Conservation (phyloP, 1,140 invertebrate species). For the Zaprionus camerounensis region DNA sequence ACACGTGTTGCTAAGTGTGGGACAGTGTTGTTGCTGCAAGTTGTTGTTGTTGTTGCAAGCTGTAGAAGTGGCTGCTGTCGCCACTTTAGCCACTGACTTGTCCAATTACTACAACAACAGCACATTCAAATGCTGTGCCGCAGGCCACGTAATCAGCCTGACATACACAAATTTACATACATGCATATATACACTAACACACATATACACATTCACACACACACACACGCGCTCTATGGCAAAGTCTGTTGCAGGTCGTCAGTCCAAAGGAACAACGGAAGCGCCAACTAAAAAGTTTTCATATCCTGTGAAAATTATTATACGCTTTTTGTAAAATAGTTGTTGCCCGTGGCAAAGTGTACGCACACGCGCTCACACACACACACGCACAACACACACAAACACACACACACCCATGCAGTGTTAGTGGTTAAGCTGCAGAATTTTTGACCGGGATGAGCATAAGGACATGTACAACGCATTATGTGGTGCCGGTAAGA, state of each 20-base stretch:
- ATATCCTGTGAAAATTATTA: slow-evolving; percentile 82
- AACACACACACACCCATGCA: background rate
- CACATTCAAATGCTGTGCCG: slow-evolving; percentile 75
- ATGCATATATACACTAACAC: slow-evolving; percentile 38
- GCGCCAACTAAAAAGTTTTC: slow-evolving; percentile 77
- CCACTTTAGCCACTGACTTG: slow-evolving; percentile 76
- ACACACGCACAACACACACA: slow-evolving; percentile 7
- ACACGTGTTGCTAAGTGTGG: slow-evolving; percentile 69
- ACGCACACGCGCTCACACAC: slow-evolving; percentile 1
- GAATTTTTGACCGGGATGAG: slow-evolving; percentile 61
- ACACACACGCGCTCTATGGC: background rate
- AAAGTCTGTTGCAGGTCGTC: slow-evolving; percentile 41
- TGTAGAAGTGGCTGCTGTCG: slow-evolving; percentile 51
- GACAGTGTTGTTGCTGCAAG: slow-evolving; percentile 12
- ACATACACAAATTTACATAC: slow-evolving; percentile 19
- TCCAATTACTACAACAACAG: slow-evolving; percentile 79
- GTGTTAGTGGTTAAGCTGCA: slow-evolving; percentile 30
- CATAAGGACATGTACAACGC: slow-evolving; percentile 26
- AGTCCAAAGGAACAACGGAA: slow-evolving; percentile 54
- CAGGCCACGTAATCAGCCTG: slow-evolving; percentile 50
- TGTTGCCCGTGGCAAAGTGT: slow-evolving; percentile 56
- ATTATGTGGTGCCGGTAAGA: slow-evolving; percentile 5
- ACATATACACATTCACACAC: slow-evolving; percentile 10
- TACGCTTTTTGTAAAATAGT: slow-evolving; percentile 77
- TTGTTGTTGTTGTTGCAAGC: slow-evolving; percentile 15